Conservation (phyloP, 2,888 invertebrate genomes). For the Aphrophora alni region DNA sequence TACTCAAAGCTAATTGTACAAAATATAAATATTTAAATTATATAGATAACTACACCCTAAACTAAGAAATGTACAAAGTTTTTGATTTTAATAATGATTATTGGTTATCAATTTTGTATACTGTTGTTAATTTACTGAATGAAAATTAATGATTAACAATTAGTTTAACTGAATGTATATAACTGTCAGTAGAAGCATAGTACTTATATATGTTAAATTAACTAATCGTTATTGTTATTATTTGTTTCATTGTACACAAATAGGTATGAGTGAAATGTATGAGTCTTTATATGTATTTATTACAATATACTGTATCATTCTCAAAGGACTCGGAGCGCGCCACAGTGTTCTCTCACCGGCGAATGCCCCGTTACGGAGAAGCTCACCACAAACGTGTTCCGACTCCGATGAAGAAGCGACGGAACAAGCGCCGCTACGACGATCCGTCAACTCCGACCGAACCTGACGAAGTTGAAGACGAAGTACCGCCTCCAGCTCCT, state of each 20-base stretch:
- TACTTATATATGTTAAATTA: too few relatives aligned
- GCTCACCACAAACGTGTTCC: conserved; percentile 66
- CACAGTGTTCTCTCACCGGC: conserved; percentile 45
- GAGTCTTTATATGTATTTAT: not conserved
- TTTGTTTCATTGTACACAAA: not conserved
- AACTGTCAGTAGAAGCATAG: too few relatives aligned
- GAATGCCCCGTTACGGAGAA: conserved; percentile 61
- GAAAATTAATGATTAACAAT: too few relatives aligned
- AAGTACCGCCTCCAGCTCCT: conserved; percentile 52
- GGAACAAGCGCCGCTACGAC: conserved; percentile 41
- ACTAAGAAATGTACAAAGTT: too few relatives aligned
- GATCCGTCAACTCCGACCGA: conserved; percentile 54
- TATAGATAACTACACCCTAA: too few relatives aligned
- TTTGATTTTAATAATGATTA: too few relatives aligned
- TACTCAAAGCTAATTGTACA: too few relatives aligned
- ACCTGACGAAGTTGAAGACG: conserved; percentile 54
- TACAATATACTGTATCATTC: not conserved
- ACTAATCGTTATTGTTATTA: not conserved
- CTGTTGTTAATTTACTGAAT: too few relatives aligned
- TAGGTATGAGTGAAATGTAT: not conserved
- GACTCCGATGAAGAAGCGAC: conserved; percentile 63
- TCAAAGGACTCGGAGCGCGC: conserved; percentile 27
- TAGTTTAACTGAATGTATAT: too few relatives aligned
- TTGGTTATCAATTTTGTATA: too few relatives aligned
- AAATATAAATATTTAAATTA: too few relatives aligned